Evolutionary conservation across 1,140 invertebrate species (phyloP), one percentile per base, ranked within the genome.

Genomic region (Drosophila saltans): DNA sequence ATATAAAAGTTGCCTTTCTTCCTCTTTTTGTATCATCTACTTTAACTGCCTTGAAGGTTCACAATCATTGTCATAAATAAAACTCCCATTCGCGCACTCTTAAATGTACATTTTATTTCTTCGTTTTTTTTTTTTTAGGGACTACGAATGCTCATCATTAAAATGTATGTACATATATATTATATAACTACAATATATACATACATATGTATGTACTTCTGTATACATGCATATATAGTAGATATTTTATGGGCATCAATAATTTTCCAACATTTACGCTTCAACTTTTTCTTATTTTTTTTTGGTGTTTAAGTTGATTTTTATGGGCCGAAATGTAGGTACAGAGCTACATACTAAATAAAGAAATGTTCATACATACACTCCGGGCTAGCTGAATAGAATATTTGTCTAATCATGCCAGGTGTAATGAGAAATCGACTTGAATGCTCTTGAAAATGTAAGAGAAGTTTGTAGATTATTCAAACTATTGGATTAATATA

Each of bases 191-290:
- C 7, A 56, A 16, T n/a, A 36, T 58, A 33, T 41, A 28, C 30
- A 65, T 52, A 30, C 16, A 69, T 41, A 59, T 40, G 28, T 36
- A 67, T 59, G 66, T 26, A 67, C 40, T 9, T 43, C 26, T 24
- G 5, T 52, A 21, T 52, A 24, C 24, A 21, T 24, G 45, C 33
- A 36, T 36, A 36, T 52, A 52, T 57, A 33, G 56, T 58, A 36
- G 26, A 58, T 58, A 58, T 58, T 58, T 58, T 59, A 39, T 59
- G 57, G 5, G n/a, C 16, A 33, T 16, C 57, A 59, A 59, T 59
- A 21, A 59, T 59, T 59, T 59, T 39, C 11, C 30, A 59, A 39
- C 57, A 39, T 59, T 59, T 58, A 36, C 56, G 56, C 56, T 36
- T 36, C n/a, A 58, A 26, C 24, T 55, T 11, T 55, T 48, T 48